Conservation (phyloP, 2,888 invertebrate species). For the Penaeus monodon region DNA sequence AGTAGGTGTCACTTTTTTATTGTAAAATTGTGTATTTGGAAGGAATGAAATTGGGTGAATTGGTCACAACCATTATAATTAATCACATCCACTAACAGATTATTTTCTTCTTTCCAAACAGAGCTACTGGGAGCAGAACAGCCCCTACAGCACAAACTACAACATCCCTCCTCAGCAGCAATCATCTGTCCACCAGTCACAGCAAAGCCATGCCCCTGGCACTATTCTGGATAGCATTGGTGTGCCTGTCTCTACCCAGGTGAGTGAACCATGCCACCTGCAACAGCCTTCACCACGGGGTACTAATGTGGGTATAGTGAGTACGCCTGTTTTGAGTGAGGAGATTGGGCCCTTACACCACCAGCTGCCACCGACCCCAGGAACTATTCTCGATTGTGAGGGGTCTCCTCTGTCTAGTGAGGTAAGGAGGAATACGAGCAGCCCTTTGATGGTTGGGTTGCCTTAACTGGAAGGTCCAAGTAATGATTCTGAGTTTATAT, state of each 20-base stretch:
- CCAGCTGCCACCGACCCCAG: slow-evolving; percentile 25
- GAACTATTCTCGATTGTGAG: slow-evolving; percentile 9
- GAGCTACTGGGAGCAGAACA: slow-evolving; percentile 59
- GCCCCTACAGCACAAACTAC: slow-evolving; percentile 32
- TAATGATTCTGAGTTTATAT: too few relatives aligned
- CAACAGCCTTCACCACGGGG: slow-evolving; percentile 6
- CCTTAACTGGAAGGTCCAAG: too few relatives aligned
- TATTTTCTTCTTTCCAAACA: neutral
- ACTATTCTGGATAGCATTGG: slow-evolving; percentile 38
- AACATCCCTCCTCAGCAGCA: slow-evolving; percentile 9
- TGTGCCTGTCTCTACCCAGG: slow-evolving; percentile 24
- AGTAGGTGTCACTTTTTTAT: neutral
- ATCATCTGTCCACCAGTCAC: slow-evolving; percentile 15
- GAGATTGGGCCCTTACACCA: slow-evolving; percentile 8
- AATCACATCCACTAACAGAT: neutral
- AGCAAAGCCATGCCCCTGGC: slow-evolving; percentile 12
- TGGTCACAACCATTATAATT: too few relatives aligned
- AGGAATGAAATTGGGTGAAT: too few relatives aligned
- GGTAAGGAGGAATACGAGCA: too few relatives aligned
- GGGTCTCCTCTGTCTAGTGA: neutral
- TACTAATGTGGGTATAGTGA: slow-evolving; percentile 13
- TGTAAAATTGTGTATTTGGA: too few relatives aligned
- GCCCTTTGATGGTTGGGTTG: too few relatives aligned
- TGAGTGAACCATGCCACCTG: slow-evolving; percentile 17
- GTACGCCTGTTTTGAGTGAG: slow-evolving; percentile 7